Conservation (phyloP, 1,140 invertebrate species). For the Megathymus violae region DNA sequence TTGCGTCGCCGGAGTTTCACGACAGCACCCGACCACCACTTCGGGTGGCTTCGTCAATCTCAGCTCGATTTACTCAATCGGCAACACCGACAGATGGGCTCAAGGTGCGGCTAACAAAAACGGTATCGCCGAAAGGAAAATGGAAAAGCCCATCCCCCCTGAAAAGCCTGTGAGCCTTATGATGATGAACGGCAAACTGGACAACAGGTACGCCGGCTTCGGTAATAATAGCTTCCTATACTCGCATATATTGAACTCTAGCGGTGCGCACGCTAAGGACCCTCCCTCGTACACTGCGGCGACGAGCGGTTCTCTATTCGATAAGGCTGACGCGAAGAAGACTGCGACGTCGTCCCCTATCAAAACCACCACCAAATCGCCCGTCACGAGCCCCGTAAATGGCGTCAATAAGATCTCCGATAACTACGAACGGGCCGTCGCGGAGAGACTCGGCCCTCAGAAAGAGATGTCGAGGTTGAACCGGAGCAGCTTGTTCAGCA, state of each 20-base stretch:
- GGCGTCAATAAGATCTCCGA: slow-evolving; percentile 81
- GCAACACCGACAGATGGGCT: slow-evolving; percentile 57
- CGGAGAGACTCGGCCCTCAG: slow-evolving; percentile 70
- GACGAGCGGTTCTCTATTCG: slow-evolving; percentile 59
- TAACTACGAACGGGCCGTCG: slow-evolving; percentile 77
- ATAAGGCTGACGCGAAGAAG: slow-evolving; percentile 50
- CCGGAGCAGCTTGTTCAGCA: slow-evolving; percentile 75
- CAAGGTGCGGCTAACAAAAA: slow-evolving; percentile 50
- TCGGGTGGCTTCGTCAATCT: slow-evolving; percentile 73
- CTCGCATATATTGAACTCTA: slow-evolving; percentile 71
- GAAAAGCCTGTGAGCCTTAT: slow-evolving; percentile 76
- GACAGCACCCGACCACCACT: slow-evolving; percentile 32
- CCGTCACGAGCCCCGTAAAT: slow-evolving; percentile 72
- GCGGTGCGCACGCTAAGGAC: slow-evolving; percentile 64
- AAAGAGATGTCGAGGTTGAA: slow-evolving; percentile 66
- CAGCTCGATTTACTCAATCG: slow-evolving; percentile 78
- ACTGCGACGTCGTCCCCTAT: slow-evolving; percentile 56
- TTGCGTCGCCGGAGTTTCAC: slow-evolving; percentile 21
- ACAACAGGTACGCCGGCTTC: slow-evolving; percentile 64
- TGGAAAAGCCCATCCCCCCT: slow-evolving; percentile 71
- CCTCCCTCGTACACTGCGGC: slow-evolving; percentile 72
- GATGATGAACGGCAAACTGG: slow-evolving; percentile 78
- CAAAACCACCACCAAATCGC: slow-evolving; percentile 53
- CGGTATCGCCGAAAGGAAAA: slow-evolving; percentile 61
- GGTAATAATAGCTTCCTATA: slow-evolving; percentile 81